Evolutionary conservation across 37 sponge, comb jelly and placozoan species (phyloP).

Genomic region (Cliona cf. orientalis): DNA sequence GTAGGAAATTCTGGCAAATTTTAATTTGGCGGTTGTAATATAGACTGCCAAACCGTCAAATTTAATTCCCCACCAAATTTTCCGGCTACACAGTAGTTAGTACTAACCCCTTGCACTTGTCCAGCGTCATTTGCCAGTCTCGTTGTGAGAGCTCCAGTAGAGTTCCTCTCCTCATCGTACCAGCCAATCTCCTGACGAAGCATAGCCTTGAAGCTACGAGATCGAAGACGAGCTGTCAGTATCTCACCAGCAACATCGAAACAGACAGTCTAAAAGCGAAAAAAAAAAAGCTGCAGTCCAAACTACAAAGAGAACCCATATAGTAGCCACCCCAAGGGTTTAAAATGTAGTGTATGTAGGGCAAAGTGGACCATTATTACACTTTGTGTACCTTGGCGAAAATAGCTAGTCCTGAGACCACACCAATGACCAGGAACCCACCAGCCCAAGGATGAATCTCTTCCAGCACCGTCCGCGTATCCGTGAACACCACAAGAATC

Average conservation of each 20-base stretch:
- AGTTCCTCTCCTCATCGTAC: constrained; percentile 84
- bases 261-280: constrained; percentile 44
- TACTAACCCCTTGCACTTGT: constrained; percentile 81
- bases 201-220: constrained; percentile 72
- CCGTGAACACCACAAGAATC: constrained; percentile 51
- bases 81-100: no score
- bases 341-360: no score
- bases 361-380: no score
- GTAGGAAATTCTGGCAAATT: no score
- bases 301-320: no score
- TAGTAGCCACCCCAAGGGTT: no score
- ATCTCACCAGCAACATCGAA: constrained; percentile 76
- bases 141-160: constrained; percentile 86
- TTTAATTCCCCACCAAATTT: no score
- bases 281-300: no score
- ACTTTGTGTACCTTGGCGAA: constrained; percentile 45
- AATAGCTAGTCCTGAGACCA: constrained; percentile 24
- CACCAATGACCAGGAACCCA: constrained; percentile 51
- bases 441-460: constrained; percentile 33
- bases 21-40: no score
- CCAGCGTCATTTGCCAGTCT: constrained; percentile 83
- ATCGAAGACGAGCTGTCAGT: constrained; percentile 70
- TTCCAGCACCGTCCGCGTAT: not conserved
- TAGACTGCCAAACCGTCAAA: no score
- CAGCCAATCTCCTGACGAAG: constrained; percentile 83